Evolutionary conservation across 2,888 invertebrate genomes (phyloP).

Genomic region (Hydriomena furcata): DNA sequence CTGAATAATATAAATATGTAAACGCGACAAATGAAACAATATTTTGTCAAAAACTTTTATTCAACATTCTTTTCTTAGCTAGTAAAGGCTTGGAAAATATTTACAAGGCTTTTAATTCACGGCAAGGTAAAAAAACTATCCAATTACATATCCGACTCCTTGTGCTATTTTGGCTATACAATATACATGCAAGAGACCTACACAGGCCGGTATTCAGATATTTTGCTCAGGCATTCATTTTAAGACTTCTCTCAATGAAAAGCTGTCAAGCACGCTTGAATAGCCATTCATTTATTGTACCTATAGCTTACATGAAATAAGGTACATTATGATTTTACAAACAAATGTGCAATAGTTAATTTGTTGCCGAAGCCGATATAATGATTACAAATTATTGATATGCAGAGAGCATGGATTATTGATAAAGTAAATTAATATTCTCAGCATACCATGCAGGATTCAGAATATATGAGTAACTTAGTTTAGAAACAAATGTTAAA

Average conservation of each 20-base stretch:
- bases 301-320: conserved; percentile 9
- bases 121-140: conserved; percentile 81
- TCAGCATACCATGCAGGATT: conserved; percentile 51
- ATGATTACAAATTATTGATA: conserved; percentile 26
- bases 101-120: conserved; percentile 79
- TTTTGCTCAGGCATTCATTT: too few relatives aligned
- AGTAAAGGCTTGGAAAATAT: conserved; percentile 81
- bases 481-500: conserved; percentile 75
- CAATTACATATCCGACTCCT: conserved; percentile 66
- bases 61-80: conserved; percentile 79
- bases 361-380: conserved; percentile 5
- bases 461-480: conserved; percentile 60
- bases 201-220: too few relatives aligned
- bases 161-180: conserved; percentile 67
- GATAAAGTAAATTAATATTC: conserved; percentile 43
- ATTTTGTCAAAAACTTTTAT: conserved; percentile 73
- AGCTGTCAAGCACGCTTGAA: too few relatives aligned
- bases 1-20: too few relatives aligned
- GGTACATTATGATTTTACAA: conserved; percentile 4
- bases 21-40: conserved; percentile 72
- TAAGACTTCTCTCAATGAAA: too few relatives aligned
- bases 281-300: too few relatives aligned
- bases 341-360: neutral
- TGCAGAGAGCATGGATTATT: conserved; percentile 36
- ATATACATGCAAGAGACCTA: conserved; percentile 45